Evolutionary conservation across 2,888 invertebrate species (phyloP).

Genomic region (Platycnemis pennipes): DNA sequence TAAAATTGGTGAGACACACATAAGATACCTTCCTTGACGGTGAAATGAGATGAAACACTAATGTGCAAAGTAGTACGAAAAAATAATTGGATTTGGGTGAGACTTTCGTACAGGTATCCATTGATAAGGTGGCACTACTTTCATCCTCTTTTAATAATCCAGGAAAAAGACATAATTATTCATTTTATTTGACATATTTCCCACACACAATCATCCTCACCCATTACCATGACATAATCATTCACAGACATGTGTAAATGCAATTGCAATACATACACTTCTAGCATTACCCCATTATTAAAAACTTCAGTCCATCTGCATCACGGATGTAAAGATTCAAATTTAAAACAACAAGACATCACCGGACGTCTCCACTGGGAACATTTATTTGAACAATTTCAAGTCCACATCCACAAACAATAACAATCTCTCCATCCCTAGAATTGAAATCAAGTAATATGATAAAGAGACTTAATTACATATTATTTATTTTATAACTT

Average conservation of each 20-base stretch:
- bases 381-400: neutral
- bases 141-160: too few relatives aligned
- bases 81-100: too few relatives aligned
- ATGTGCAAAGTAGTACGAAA: too few relatives aligned
- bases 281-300: neutral
- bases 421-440: neutral
- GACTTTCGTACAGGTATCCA: too few relatives aligned
- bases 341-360: neutral
- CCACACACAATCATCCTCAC: neutral
- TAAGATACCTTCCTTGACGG: too few relatives aligned
- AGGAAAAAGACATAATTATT: neutral
- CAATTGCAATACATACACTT: neutral
- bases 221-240: neutral
- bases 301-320: neutral
- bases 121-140: too few relatives aligned
- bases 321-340: neutral
- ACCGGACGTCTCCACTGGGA: neutral
- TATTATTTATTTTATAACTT: too few relatives aligned
- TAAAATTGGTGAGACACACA: too few relatives aligned
- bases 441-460: neutral
- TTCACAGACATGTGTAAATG: neutral
- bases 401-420: constrained; percentile 34
- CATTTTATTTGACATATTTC: neutral
- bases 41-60: too few relatives aligned
- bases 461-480: too few relatives aligned